Base-by-base conservation (phyloP, 2,888 invertebrate species). In the Synergus itoensis region DNA sequence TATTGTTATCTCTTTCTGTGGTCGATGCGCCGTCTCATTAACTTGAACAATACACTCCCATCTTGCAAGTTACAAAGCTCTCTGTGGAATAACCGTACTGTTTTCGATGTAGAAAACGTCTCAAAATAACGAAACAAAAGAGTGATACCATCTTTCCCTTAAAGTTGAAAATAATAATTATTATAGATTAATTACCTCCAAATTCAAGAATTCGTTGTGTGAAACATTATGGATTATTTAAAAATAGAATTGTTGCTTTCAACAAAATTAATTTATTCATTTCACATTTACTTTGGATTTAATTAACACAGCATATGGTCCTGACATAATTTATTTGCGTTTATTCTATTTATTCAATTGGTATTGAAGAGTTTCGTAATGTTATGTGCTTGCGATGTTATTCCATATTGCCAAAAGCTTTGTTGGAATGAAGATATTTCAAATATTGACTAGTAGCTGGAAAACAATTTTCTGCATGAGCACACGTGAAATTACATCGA, bases 41-140 rank as follows among this genome's bases (percentile, higher is more conserved):
- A 78, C 77, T 53, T 63, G 76, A 81, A 80, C 80, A 83, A 83
- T 83, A 53, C 78, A 77, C 79, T 28, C 1, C 9, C 4, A 53
- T 73, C 48, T 57, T 40, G 60, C 57, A 63, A 57, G 62, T 43
- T 28, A 48, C 60, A 76, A 53, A 79, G 53, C 76, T 53, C 14
- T 78, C 69, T 64, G 45, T 53, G 36, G 57, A 78, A 77, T 48
- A 80, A 76, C 45, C 21, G 11, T 21, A 28, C 28, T 60, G 60
- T 53, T 57, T 41, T 57, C 36, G 7, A 41, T 67, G 40, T 40
- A 18, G 21, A 45, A 45, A 69, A 8, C 11, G 5, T 67, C 45
- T 21, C 45, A 45, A 45, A 69, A 69, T 48, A 45, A 69, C 43
- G 8, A 28, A 69, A 41, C 21, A 45, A 21, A 48, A 48, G 28